A percentile compares a stretch with the other conserved stretches of the same genome.
Conservation (phyloP, 2,797 vertebrate genomes). For the Propithecus deckenii region DNA sequence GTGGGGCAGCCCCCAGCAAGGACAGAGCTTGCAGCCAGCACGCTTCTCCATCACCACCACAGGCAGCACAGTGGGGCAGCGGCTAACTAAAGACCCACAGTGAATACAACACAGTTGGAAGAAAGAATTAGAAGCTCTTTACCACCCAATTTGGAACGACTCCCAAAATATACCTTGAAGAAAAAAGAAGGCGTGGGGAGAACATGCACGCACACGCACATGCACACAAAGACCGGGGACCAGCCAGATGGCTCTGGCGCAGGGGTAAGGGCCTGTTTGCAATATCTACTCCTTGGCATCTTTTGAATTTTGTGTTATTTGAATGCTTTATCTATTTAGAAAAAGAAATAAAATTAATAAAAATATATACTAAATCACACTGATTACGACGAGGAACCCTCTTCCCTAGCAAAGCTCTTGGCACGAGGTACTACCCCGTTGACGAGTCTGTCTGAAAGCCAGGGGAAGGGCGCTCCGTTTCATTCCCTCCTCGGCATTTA, state of each 20-base stretch:
- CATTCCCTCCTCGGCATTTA: neutral
- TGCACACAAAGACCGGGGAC: neutral
- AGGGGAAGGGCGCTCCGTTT: neutral
- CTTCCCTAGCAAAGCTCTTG: neutral
- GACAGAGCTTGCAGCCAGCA: neutral
- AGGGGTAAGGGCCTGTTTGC: rapidly evolving
- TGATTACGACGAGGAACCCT: neutral
- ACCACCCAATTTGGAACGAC: neutral
- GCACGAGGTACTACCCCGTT: neutral
- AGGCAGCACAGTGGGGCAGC: neutral
- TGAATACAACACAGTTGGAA: neutral
- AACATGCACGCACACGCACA: neutral
- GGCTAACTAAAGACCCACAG: neutral
- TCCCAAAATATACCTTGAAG: neutral
- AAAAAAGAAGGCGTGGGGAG: neutral
- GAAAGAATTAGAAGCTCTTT: neutral
- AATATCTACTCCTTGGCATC: neutral
- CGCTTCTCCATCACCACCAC: neutral
- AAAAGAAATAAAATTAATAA: neutral
- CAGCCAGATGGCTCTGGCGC: rapidly evolving
- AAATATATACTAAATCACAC: neutral
- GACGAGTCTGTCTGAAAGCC: neutral
- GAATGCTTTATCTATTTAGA: neutral
- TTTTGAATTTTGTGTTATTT: neutral
- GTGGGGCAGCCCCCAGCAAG: neutral